Percentiles rank a stretch among this genome's conserved stretches.
These are phyloP conservation scores for Aquatica leii DNA, from an alignment of 2,888 invertebrate genomes.

Conservation along the genomic window DNA sequence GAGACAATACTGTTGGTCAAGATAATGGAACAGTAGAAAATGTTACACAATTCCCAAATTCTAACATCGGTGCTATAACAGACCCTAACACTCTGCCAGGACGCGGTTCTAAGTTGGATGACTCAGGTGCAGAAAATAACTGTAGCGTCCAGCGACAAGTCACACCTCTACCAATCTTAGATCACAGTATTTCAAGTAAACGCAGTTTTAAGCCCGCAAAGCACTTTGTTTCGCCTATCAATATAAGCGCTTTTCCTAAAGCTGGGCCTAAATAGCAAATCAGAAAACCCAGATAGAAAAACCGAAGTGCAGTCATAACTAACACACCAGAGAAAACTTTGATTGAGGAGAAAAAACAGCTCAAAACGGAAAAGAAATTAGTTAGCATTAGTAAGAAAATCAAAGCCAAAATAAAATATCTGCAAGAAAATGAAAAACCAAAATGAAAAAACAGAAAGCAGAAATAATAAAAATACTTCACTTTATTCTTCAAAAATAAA, in stretches of 20 bases:
- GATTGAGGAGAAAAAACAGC: neutral
- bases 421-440: neutral
- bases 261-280: neutral
- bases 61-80: neutral
- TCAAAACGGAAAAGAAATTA: neutral
- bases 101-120: too few species aligned
- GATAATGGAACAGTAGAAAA: neutral
- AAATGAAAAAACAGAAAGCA: neutral
- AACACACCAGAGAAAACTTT: constrained; percentile 7
- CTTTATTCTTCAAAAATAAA: too few species aligned
- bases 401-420: neutral
- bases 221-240: neutral
- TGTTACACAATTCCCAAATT: neutral
- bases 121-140: too few species aligned
- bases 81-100: too few species aligned
- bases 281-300: neutral
- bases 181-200: neutral
- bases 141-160: neutral
- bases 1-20: neutral
- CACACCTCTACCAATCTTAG: too few species aligned
- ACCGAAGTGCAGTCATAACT: neutral
- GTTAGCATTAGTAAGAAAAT: neutral
- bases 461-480: neutral
- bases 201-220: too few species aligned
- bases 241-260: constrained; percentile 1